Conservation (phyloP, 2,888 invertebrate genomes). For the Epsilonema sp. region DNA sequence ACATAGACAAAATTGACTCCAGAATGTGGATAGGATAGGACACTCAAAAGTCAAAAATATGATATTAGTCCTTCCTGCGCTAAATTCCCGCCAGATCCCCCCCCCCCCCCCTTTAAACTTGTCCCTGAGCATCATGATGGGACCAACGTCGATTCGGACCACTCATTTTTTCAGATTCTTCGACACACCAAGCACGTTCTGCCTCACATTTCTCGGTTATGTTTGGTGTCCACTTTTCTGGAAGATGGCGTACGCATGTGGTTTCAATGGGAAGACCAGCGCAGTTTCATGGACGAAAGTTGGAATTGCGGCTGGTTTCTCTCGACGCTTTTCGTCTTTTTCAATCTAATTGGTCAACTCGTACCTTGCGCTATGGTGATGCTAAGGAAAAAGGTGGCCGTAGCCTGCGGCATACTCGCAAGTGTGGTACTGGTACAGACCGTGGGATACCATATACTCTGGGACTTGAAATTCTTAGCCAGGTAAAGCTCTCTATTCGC, state of each 20-base stretch:
- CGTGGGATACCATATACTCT: slow-evolving; percentile 55
- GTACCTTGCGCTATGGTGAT: slow-evolving; percentile 92
- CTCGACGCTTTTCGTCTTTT: slow-evolving; percentile 76
- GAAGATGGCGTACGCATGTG: slow-evolving; percentile 99
- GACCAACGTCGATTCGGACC: no score
- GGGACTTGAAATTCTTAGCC: slow-evolving; percentile 90
- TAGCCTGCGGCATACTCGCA: slow-evolving; percentile 61
- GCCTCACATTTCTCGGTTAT: slow-evolving; percentile 82
- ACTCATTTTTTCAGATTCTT: slow-evolving; percentile 24
- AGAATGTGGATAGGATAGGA: no score
- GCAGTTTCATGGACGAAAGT: slow-evolving; percentile 29
- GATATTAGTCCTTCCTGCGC: no score
- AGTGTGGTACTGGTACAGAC: slow-evolving; percentile 82
- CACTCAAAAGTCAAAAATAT: no score
- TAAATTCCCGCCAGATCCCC: no score
- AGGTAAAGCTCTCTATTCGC: no score
- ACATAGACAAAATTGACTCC: no score
- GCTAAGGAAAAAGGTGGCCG: slow-evolving; percentile 62
- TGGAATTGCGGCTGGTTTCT: slow-evolving; percentile 76
- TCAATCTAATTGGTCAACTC: slow-evolving; percentile 85
- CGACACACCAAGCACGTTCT: slow-evolving; percentile 42
- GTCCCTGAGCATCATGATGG: no score
- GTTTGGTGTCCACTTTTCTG: slow-evolving; percentile 90
- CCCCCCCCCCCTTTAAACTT: no score
- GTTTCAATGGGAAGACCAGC: slow-evolving; percentile 49